These are phyloP conservation scores for Triplophysa yarkandensis DNA, from an alignment of 2,797 vertebrate genomes.

Conservation along the genomic window DNA sequence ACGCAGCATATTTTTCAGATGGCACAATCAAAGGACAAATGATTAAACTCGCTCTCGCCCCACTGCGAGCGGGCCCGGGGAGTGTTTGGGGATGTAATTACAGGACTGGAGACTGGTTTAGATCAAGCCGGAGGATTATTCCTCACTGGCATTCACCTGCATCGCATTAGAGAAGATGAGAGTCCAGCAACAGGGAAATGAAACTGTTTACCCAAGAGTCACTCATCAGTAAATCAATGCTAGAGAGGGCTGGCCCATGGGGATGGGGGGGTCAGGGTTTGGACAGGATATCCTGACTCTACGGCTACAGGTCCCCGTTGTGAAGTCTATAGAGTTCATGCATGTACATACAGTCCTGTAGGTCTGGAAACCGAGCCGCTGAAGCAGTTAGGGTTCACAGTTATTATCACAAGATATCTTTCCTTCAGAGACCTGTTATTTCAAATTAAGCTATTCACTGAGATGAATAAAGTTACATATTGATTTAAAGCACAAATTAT, in stretches of 20 bases:
- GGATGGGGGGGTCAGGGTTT: constrained; percentile 5
- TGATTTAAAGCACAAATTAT: neutral
- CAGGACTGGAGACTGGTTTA: constrained; percentile 43
- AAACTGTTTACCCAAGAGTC: constrained; percentile 56
- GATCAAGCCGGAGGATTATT: constrained; percentile 23
- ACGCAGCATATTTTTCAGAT: constrained; percentile 36
- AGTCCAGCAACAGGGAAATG: constrained; percentile 49
- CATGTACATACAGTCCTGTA: neutral
- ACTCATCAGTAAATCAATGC: constrained; percentile 55
- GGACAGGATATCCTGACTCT: constrained; percentile 50
- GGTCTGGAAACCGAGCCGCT: neutral
- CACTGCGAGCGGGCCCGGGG: constrained; percentile 37
- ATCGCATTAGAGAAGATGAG: constrained; percentile 47
- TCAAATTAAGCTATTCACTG: neutral
- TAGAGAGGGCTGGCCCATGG: constrained; percentile 29
- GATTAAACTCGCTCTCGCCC: constrained; percentile 35
- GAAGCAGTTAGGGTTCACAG: neutral
- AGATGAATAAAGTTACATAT: neutral
- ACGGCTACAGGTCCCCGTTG: constrained; percentile 16
- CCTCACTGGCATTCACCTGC: constrained; percentile 52
- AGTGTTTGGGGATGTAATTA: constrained; percentile 55
- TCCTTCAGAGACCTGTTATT: neutral
- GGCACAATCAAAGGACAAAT: constrained; percentile 50
- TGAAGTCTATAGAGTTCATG: neutral
- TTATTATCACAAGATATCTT: constrained; percentile 2